Percentiles rank a stretch among this genome's conserved stretches.
Evolutionary conservation across 2,113 vertebrate genomes (phyloP).

Genomic region (Butorides virescens): DNA sequence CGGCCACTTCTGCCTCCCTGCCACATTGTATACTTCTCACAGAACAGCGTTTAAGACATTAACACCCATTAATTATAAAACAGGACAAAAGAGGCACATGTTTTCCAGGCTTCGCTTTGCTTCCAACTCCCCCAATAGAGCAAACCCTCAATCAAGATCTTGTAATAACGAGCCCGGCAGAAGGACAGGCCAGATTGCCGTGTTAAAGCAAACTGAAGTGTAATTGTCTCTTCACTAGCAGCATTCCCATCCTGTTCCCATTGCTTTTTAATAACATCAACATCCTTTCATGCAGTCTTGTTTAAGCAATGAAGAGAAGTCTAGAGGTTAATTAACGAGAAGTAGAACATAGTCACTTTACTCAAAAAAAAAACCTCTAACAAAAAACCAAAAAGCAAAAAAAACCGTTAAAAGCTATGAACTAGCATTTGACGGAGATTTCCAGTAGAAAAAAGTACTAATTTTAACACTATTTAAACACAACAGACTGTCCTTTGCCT

Average conservation of each 20-base stretch:
- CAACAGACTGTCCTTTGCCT: background rate
- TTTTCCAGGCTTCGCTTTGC: background rate
- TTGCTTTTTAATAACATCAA: background rate
- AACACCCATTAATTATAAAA: background rate
- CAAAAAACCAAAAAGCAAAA: background rate
- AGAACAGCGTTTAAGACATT: background rate
- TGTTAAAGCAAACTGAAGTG: background rate
- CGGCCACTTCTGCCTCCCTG: background rate
- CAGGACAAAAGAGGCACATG: background rate
- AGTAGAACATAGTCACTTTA: background rate
- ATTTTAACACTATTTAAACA: background rate
- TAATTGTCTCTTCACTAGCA: background rate
- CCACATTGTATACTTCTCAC: background rate
- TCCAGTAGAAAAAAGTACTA: background rate
- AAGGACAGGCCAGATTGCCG: background rate
- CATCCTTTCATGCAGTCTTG: background rate
- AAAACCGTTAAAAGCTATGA: background rate
- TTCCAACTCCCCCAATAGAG: background rate
- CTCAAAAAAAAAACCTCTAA: background rate
- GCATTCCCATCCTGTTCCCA: background rate
- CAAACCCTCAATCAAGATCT: background rate
- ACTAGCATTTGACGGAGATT: background rate
- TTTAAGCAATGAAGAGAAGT: constrained; percentile 1
- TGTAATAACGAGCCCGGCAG: background rate
- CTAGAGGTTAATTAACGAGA: constrained; percentile 25